phyloP scores from a whole-genome alignment of 64 coral and sea anemone species.

The Stichodactyla mertensii region DNA sequence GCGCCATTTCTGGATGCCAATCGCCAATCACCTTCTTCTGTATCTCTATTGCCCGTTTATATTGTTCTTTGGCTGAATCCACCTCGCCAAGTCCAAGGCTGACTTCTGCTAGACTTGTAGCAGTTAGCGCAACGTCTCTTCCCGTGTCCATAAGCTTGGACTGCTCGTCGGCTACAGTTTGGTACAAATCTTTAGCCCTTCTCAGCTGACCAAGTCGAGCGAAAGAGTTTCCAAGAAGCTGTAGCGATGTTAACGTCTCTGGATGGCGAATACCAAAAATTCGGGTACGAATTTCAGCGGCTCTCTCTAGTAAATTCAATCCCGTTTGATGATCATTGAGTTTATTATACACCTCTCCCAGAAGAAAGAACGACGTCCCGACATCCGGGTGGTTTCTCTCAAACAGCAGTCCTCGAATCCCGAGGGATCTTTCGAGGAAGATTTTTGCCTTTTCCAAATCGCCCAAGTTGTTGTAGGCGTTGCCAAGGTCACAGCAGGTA shows the following conservation, averaged over 20 bases:
- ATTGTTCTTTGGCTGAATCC: conserved; percentile 9
- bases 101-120: conserved; percentile 11
- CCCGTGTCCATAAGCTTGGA: background rate
- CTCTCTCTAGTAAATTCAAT: background rate
- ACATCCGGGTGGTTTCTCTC: background rate
- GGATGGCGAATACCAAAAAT: background rate
- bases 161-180: conserved; percentile 9
- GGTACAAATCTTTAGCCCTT: background rate
- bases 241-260: background rate
- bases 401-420: conserved; percentile 22
- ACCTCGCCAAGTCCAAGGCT: conserved; percentile 7
- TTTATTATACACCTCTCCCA: conserved; percentile 14
- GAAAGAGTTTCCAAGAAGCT: conserved; percentile 11
- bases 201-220: background rate
- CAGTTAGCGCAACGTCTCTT: background rate
- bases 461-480: background rate
- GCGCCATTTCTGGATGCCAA: conserved; percentile 9
- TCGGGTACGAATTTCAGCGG: background rate
- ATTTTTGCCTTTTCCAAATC: conserved; percentile 10
- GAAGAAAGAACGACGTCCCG: conserved; percentile 1
- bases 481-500: conserved; percentile 1
- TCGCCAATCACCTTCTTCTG: background rate
- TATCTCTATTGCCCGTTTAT: background rate
- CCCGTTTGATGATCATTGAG: conserved; percentile 10
- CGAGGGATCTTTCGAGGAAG: background rate